A percentile compares a stretch with the other conserved stretches of the same genome.
Evolutionary conservation across 2,797 vertebrate genomes (phyloP).

Genomic region (Leptoclinus maculatus): DNA sequence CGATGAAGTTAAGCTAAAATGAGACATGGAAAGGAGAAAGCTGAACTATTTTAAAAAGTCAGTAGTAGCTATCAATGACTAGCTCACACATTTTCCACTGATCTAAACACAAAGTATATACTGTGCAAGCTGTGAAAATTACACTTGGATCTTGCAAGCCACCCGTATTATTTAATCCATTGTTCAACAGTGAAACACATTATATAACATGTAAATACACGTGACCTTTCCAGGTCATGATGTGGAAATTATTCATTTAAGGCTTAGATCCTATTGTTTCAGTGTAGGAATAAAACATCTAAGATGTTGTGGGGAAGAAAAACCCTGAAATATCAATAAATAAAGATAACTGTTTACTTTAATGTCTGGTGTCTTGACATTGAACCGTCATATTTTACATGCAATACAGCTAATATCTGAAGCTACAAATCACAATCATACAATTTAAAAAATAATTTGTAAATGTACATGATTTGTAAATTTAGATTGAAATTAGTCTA

Average conservation of each 20-base stretch:
- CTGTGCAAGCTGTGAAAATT: background rate
- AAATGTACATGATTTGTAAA: background rate
- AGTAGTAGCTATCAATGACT: background rate
- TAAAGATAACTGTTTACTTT: background rate
- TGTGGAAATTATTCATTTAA: background rate
- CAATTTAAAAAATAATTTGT: background rate
- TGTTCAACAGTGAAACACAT: constrained; percentile 22
- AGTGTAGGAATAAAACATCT: background rate
- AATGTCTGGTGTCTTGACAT: background rate
- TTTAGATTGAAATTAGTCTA: background rate
- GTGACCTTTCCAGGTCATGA: constrained; percentile 1
- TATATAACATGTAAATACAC: constrained; percentile 11
- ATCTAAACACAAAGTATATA: background rate
- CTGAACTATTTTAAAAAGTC: constrained; percentile 1
- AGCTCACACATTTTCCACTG: background rate
- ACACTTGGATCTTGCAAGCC: background rate
- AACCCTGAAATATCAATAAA: background rate
- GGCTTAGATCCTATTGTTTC: background rate
- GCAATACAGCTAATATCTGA: background rate
- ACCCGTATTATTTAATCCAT: constrained; percentile 3
- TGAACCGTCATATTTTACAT: background rate
- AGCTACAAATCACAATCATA: background rate
- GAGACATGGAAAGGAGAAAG: constrained; percentile 1
- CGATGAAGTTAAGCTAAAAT: background rate
- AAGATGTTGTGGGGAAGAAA: background rate